Evolutionary conservation across 2,888 invertebrate genomes (phyloP).

Genomic region (Tenthredo livida): DNA sequence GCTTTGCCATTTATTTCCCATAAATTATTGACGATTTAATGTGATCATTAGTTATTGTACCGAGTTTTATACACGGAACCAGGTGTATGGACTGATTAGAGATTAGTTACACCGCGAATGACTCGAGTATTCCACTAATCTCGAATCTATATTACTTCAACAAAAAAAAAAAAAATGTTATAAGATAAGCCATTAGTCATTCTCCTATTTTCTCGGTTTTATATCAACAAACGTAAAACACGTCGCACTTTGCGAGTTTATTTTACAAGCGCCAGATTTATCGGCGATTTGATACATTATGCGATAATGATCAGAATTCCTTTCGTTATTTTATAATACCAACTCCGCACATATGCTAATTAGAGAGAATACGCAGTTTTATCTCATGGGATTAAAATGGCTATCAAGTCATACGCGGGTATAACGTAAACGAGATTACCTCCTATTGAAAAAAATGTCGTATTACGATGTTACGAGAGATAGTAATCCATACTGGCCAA

Average conservation of each 20-base stretch:
- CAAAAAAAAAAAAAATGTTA: too few relatives aligned
- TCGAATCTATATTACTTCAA: background rate
- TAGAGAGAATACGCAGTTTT: background rate
- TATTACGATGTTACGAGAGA: background rate
- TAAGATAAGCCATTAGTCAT: slow-evolving; percentile 2
- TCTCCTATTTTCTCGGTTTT: background rate
- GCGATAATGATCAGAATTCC: background rate
- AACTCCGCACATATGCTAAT: too few relatives aligned
- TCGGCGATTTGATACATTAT: background rate
- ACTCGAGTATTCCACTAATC: background rate
- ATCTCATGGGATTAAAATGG: background rate
- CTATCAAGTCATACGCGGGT: background rate
- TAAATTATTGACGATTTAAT: background rate
- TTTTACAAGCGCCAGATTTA: background rate
- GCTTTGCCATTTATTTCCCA: background rate
- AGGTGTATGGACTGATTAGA: background rate
- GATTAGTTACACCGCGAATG: background rate
- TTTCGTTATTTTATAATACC: background rate
- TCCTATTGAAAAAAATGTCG: background rate
- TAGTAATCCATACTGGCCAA: background rate
- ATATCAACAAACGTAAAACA: background rate
- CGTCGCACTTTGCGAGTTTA: background rate
- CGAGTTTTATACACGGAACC: background rate
- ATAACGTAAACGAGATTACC: background rate
- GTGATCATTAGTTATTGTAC: background rate